Base-by-base conservation (phyloP, 2,113 vertebrate species). In the Perognathus longimembris region DNA sequence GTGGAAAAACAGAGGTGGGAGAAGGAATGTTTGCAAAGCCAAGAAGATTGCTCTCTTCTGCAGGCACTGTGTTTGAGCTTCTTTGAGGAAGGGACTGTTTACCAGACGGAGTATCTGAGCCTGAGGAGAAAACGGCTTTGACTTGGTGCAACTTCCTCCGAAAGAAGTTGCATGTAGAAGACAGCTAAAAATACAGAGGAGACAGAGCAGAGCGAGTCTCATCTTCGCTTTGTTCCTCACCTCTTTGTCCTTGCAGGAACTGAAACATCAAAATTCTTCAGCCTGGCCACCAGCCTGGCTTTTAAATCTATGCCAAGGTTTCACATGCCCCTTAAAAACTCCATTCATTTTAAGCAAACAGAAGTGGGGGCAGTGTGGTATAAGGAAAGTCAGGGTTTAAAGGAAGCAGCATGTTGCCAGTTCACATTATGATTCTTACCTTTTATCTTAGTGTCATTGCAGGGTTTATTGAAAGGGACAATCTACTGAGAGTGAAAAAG, bases 41-140 rank as follows among this genome's bases (percentile, higher is more conserved):
- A 24, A 1, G 7, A 79, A 42, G 8, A 10, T 3, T 4, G 22
- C 54, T 92, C 30, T 88, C 28, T 74, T 79, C 63, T 66, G 36
- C 26, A n/a, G 22, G 40, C 20, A 9, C 20, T 45, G 17, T 57
- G 64, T 61, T 70, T 59, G 63, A 45, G n/a, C 82, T 71, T 67
- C 81, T 89, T 54, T 69, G 45, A 94, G 81, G 40, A 90, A 92
- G 64, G 28, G 73, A 50, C 14, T 24, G 6, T 40, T 73, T 64
- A 76, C 89, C 64, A 92, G 70, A 21, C 75, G 42, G 79, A 82
- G 26, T 42, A 30, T n/a, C 6, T 36, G 40, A 57, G 7, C 40
- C 6, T 86, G 61, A 83, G 85, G 81, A 93, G 82, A 71, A 96
- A 93, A 78, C 76, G 93, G 42, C 38, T 92, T 84, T 79, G 93